These are phyloP conservation scores for Natrix natrix DNA, from an alignment of 2,797 vertebrate genomes.

Conservation along the genomic window DNA sequence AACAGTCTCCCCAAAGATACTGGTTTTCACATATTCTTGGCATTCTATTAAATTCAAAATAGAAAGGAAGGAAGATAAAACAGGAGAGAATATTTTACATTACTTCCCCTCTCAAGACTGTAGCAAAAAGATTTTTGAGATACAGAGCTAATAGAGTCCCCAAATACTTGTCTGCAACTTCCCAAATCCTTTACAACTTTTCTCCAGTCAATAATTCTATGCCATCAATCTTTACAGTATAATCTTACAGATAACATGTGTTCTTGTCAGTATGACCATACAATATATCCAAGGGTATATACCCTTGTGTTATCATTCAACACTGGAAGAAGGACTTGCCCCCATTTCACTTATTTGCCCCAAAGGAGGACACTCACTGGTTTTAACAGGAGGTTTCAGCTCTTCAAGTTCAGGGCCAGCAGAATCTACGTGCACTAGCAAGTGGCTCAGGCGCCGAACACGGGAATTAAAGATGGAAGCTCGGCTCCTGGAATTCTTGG, in stretches of 20 bases:
- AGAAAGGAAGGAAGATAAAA: neutral
- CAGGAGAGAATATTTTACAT: neutral
- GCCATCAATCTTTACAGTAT: neutral
- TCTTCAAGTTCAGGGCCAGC: slow-evolving; percentile 65
- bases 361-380: slow-evolving; percentile 37
- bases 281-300: neutral
- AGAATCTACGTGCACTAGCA: slow-evolving; percentile 86
- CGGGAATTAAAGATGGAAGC: slow-evolving; percentile 80
- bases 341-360: accelerated
- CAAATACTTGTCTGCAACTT: too few relatives aligned
- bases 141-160: too few relatives aligned
- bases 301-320: accelerated
- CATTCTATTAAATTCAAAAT: neutral
- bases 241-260: neutral
- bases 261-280: neutral
- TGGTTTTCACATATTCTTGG: neutral
- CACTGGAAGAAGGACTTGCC: neutral
- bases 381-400: slow-evolving; percentile 67
- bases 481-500: slow-evolving; percentile 57
- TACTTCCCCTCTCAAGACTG: neutral
- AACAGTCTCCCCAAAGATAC: neutral
- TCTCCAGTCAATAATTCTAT: neutral
- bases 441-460: slow-evolving; percentile 84
- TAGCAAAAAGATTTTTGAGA: neutral
- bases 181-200: neutral